Percentiles rank a stretch among this genome's conserved stretches.
phyloP scores from a whole-genome alignment of 2,888 invertebrate species.

The Sphecodes monilicornis region DNA sequence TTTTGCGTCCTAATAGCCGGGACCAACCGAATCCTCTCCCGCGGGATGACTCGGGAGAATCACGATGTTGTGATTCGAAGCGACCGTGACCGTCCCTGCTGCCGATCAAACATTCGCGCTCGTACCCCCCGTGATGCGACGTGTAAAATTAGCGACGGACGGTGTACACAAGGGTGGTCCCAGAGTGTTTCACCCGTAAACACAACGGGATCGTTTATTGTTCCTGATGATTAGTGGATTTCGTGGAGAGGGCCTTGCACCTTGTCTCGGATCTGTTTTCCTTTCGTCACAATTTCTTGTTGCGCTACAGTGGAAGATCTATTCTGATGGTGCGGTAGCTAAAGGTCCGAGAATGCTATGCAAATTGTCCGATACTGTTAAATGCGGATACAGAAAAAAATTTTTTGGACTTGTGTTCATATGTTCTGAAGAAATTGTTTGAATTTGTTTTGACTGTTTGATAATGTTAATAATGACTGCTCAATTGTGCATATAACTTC shows the following conservation, averaged over 20 bases:
- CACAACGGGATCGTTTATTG: not conserved
- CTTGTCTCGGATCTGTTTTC: not conserved
- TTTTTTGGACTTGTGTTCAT: too few species aligned
- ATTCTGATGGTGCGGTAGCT: too few species aligned
- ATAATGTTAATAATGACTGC: too few species aligned
- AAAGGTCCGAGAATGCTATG: too few species aligned
- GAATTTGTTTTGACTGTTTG: too few species aligned
- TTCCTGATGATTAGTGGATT: not conserved
- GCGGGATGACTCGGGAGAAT: slow-evolving; percentile 7
- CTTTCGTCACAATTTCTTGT: not conserved
- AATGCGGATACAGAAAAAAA: too few species aligned
- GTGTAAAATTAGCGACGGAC: slow-evolving; percentile 4
- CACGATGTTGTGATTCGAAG: slow-evolving; percentile 29
- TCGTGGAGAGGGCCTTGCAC: not conserved
- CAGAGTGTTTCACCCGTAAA: not conserved
- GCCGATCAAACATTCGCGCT: slow-evolving; percentile 4
- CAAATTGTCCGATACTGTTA: too few species aligned
- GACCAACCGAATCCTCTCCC: not conserved
- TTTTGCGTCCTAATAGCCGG: slow-evolving; percentile 34
- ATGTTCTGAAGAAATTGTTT: too few species aligned
- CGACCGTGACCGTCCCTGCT: not conserved
- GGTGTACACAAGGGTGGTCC: not conserved
- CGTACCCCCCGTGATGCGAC: not conserved
- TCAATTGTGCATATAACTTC: too few species aligned
- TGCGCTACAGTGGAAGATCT: not conserved